These are phyloP conservation scores for Empidonax traillii DNA, from an alignment of 2,113 vertebrate species.

Conservation along the genomic window DNA sequence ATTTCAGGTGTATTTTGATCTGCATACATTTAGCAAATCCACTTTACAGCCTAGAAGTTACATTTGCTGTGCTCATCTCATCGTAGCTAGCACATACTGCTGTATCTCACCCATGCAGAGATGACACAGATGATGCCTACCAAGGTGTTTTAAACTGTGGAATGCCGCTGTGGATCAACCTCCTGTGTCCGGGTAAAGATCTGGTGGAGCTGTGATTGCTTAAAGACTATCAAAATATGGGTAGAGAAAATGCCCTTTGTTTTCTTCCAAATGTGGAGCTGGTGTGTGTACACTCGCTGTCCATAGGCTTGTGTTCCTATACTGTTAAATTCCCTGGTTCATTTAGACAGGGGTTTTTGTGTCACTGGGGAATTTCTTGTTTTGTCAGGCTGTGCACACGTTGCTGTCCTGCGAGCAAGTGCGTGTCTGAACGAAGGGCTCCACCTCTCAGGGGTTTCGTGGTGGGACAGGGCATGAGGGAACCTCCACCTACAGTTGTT, in stretches of 20 bases:
- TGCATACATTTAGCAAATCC: background rate
- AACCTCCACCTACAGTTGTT: background rate
- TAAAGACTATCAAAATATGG: background rate
- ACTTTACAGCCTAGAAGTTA: background rate
- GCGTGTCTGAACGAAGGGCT: background rate
- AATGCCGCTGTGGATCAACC: background rate
- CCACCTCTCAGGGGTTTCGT: background rate
- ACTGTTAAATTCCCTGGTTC: background rate
- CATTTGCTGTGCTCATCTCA: background rate
- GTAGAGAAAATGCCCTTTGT: background rate
- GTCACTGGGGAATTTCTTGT: background rate
- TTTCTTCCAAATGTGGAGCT: background rate
- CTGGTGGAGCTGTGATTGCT: background rate
- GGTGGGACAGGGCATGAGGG: background rate
- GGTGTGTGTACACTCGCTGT: fast-evolving
- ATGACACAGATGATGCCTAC: background rate
- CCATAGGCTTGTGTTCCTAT: fast-evolving
- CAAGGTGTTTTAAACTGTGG: background rate
- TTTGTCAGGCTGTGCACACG: fast-evolving
- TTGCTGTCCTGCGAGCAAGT: fast-evolving
- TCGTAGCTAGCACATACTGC: background rate
- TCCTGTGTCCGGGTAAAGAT: too few relatives aligned
- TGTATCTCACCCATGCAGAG: background rate
- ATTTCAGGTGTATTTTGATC: background rate
- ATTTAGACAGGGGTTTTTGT: background rate